A percentile compares a stretch with the other conserved stretches of the same genome.
phyloP scores from a whole-genome alignment of 2,113 vertebrate genomes.

The Tapirus terrestris region DNA sequence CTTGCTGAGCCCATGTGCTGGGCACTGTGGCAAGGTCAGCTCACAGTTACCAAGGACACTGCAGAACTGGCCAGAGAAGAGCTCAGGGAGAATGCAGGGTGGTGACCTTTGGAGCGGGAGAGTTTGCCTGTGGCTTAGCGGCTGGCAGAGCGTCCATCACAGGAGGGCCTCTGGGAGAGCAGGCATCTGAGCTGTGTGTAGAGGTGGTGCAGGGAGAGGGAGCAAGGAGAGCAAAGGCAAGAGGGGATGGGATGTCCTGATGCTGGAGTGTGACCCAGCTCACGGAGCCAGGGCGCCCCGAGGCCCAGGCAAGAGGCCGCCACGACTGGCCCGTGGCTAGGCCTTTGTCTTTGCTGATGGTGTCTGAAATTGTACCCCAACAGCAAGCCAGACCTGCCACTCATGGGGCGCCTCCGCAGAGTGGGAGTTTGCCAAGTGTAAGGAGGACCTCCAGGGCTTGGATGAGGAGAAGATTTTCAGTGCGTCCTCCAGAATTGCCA shows the following conservation, averaged over 20 bases:
- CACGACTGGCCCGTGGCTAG: accelerated
- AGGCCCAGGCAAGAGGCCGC: neutral
- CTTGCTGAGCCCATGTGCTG: neutral
- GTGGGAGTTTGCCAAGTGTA: slow-evolving; percentile 43
- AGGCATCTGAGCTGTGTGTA: accelerated
- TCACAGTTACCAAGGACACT: neutral
- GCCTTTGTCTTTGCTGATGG: neutral
- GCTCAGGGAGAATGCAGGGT: neutral
- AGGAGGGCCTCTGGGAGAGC: too few relatives aligned
- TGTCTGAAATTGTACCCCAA: neutral
- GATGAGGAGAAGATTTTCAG: slow-evolving; percentile 26
- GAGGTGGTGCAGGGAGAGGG: neutral
- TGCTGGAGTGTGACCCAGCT: neutral
- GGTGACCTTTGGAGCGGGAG: neutral
- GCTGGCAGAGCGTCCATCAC: neutral
- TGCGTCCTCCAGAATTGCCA: slow-evolving; percentile 36
- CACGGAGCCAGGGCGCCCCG: neutral
- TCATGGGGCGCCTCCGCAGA: slow-evolving; percentile 32
- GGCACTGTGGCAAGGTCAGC: neutral
- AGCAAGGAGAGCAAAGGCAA: neutral
- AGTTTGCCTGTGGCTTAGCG: neutral
- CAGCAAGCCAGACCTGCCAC: slow-evolving; percentile 75
- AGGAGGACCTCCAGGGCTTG: neutral
- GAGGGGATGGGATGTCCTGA: neutral
- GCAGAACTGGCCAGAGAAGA: neutral